These are phyloP conservation scores for Stichodactyla mertensii DNA, from an alignment of 64 coral and sea anemone genomes.

Conservation along the genomic window DNA sequence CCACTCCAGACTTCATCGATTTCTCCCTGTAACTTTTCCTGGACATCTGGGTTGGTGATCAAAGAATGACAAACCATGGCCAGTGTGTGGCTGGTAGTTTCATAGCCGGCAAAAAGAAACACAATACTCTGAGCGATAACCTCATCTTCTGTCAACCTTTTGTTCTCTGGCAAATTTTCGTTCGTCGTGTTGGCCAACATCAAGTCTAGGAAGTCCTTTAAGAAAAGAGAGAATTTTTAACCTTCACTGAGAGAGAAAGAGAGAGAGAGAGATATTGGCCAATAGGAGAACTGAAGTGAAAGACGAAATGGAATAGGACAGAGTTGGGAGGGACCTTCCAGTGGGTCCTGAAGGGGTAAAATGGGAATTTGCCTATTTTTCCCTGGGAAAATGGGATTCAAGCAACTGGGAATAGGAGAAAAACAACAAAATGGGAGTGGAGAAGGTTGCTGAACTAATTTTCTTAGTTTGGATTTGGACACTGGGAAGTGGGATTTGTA, in stretches of 20 bases:
- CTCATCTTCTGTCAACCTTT: not conserved
- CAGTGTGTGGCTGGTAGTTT: not conserved
- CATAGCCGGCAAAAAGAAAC: not conserved
- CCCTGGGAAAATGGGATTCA: too few relatives aligned
- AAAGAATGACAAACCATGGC: slow-evolving; percentile 2
- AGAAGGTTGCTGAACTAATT: not conserved
- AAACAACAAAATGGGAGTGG: too few relatives aligned
- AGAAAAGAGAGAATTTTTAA: not conserved
- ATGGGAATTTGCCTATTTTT: not conserved
- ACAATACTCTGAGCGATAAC: not conserved
- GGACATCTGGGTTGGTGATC: not conserved
- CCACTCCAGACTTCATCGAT: too few relatives aligned
- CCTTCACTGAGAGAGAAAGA: not conserved
- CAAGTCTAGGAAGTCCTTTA: slow-evolving; percentile 13
- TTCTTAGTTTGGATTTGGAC: not conserved
- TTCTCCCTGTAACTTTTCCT: too few relatives aligned
- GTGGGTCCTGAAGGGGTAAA: too few relatives aligned
- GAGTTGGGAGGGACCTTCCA: too few relatives aligned
- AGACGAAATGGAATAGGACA: too few relatives aligned
- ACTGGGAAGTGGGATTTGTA: too few relatives aligned
- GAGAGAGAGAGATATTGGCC: not conserved
- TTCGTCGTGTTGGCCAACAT: not conserved
- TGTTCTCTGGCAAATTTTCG: not conserved
- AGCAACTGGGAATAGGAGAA: too few relatives aligned
- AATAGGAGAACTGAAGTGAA: too few relatives aligned